These are phyloP conservation scores for Chalcosyrphus nemorum DNA, from an alignment of 2,888 invertebrate species.

Conservation along the genomic window DNA sequence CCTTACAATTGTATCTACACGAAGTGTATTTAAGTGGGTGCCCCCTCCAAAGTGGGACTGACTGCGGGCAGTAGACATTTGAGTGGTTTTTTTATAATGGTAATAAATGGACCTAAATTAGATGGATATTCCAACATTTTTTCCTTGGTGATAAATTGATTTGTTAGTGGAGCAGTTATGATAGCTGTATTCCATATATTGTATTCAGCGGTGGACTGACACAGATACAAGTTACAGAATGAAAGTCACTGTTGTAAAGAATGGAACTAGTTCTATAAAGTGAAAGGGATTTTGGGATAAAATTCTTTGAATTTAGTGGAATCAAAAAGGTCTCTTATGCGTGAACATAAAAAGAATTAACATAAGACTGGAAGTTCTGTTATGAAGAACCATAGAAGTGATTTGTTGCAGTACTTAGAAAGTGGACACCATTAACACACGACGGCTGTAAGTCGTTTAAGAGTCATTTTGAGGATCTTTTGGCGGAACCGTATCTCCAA, in stretches of 20 bases:
- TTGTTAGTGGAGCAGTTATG: not conserved
- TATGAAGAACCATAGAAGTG: no score
- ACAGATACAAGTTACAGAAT: not conserved
- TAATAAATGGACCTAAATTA: not conserved
- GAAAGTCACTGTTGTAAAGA: not conserved
- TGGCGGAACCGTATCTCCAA: no score
- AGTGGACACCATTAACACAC: no score
- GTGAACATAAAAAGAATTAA: no score
- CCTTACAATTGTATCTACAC: not conserved
- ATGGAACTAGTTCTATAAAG: not conserved
- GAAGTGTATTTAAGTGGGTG: not conserved
- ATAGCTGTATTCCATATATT: not conserved
- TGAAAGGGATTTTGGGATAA: not conserved
- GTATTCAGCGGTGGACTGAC: not conserved
- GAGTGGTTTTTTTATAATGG: not conserved
- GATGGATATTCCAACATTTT: not conserved
- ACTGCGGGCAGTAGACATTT: not conserved
- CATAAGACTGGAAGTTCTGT: no score
- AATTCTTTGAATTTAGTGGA: not conserved
- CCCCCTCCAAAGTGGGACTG: not conserved
- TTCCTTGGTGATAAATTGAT: not conserved
- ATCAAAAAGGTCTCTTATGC: no score
- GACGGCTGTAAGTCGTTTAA: no score
- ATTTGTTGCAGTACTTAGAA: no score
- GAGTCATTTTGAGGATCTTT: no score